phyloP scores from a whole-genome alignment of 2,888 invertebrate genomes.

The Drosophila gaucha region DNA sequence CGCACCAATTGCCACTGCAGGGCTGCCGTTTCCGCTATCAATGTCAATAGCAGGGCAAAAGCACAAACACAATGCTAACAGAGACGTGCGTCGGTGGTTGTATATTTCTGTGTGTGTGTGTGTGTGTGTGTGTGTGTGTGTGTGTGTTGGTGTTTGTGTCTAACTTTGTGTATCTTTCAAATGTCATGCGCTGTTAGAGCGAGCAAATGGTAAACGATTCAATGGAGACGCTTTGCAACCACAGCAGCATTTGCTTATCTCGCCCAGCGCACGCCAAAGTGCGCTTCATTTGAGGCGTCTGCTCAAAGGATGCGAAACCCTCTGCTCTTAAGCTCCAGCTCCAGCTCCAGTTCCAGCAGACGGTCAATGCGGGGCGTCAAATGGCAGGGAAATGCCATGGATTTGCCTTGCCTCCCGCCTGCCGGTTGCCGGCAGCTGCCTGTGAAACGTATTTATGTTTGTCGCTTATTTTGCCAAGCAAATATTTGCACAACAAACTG shows the following conservation, averaged over 20 bases:
- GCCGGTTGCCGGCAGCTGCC: conserved; percentile 22
- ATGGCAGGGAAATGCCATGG: conserved; percentile 67
- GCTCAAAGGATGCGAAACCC: conserved; percentile 62
- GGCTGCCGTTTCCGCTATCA: conserved; percentile 63
- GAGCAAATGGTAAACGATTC: conserved; percentile 71
- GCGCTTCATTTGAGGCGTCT: conserved; percentile 71
- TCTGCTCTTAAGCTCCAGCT: conserved; percentile 15
- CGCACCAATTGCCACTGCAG: conserved; percentile 53
- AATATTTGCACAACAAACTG: conserved; percentile 70
- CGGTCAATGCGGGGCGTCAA: conserved; percentile 67
- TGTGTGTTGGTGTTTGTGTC: conserved; percentile 19
- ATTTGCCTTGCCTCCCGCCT: conserved; percentile 28
- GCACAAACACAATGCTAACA: conserved; percentile 27
- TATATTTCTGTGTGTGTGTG: too few relatives aligned
- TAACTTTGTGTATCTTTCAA: conserved; percentile 57
- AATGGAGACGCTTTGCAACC: conserved; percentile 58
- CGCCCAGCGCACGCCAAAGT: conserved; percentile 64
- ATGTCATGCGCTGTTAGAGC: conserved; percentile 78
- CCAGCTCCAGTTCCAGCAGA: conserved; percentile 20
- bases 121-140: conserved; percentile 4
- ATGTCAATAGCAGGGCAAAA: conserved; percentile 51
- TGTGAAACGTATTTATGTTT: conserved; percentile 65
- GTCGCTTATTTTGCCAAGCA: conserved; percentile 67
- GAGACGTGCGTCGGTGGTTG: conserved; percentile 14
- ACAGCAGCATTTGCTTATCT: conserved; percentile 74